Evolutionary conservation across 2,888 invertebrate genomes (phyloP).

Genomic region (Conomelus anceps): DNA sequence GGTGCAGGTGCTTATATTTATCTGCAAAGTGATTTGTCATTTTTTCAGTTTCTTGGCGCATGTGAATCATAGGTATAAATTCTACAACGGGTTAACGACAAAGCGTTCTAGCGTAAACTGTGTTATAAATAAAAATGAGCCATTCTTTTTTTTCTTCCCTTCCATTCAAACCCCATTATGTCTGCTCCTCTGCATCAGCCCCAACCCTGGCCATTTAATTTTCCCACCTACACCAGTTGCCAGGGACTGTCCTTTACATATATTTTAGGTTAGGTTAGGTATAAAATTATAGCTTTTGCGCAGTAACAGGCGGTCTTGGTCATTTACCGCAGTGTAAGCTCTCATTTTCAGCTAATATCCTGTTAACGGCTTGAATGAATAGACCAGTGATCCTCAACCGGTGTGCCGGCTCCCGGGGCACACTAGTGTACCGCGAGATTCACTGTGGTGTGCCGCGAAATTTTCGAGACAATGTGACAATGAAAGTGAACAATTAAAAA

Average conservation of each 20-base stretch:
- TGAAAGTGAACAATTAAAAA: too few relatives aligned
- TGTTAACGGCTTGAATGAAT: neutral
- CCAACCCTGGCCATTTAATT: neutral
- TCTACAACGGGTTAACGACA: neutral
- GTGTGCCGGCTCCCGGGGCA: too few relatives aligned
- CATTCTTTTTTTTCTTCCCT: neutral
- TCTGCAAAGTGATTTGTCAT: neutral
- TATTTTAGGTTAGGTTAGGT: neutral
- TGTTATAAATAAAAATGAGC: neutral
- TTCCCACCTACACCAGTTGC: neutral
- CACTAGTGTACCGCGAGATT: too few relatives aligned
- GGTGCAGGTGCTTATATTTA: neutral
- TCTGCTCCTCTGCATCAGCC: neutral
- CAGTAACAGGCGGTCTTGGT: neutral
- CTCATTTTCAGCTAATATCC: neutral
- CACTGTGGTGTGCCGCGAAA: too few relatives aligned
- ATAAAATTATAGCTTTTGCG: neutral
- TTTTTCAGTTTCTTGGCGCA: neutral
- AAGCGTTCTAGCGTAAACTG: neutral
- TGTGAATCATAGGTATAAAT: neutral
- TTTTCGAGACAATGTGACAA: too few relatives aligned
- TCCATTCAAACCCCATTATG: neutral
- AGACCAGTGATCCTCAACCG: too few relatives aligned
- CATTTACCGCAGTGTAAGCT: neutral
- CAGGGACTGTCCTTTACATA: neutral